Conservation (phyloP, 2,888 invertebrate genomes). For the Tachina lurida region DNA sequence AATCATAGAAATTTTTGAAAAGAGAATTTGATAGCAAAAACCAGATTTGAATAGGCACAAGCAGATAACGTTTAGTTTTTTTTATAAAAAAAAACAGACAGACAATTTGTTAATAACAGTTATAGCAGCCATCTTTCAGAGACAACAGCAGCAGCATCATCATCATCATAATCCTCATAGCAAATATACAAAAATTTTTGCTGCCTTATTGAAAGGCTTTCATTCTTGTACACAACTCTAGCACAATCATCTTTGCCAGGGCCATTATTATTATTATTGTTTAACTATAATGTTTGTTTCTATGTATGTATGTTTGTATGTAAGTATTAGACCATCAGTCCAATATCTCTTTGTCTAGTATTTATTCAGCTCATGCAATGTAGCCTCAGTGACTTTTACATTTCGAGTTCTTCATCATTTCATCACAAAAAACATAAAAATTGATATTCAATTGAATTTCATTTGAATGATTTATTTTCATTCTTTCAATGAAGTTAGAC, state of each 20-base stretch:
- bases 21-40: conserved; percentile 19
- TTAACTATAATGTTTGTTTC: conserved; percentile 5
- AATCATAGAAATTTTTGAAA: conserved; percentile 45
- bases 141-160: conserved; percentile 43
- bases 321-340: conserved; percentile 9
- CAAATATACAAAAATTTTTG: conserved; percentile 15
- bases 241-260: conserved; percentile 36
- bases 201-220: conserved; percentile 38
- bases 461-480: conserved; percentile 68
- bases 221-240: conserved; percentile 25
- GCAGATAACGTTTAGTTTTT: not conserved
- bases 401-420: conserved; percentile 36
- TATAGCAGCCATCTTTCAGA: conserved; percentile 64
- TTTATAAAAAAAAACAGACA: not conserved
- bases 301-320: not conserved
- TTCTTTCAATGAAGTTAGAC: conserved; percentile 42
- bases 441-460: conserved; percentile 74
- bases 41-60: conserved; percentile 37
- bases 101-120: conserved; percentile 34
- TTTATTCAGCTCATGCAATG: not conserved
- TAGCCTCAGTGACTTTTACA: conserved; percentile 19
- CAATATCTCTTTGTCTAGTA: not conserved
- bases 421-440: conserved; percentile 45
- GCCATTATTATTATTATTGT: conserved; percentile 40
- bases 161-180: conserved; percentile 16